phyloP scores from a whole-genome alignment of 2,797 vertebrate species.

The Falco cherrug region DNA sequence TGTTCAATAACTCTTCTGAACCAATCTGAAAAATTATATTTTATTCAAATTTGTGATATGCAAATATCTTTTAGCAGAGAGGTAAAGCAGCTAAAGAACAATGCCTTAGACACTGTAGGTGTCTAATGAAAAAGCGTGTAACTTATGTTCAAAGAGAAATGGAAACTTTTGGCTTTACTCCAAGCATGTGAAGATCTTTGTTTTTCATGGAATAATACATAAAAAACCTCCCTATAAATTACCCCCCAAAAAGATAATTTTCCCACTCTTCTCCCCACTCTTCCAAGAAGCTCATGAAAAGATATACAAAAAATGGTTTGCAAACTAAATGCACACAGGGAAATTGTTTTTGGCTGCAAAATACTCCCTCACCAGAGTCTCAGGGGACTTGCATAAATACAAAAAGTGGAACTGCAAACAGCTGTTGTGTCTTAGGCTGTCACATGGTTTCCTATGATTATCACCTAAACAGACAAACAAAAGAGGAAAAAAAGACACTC shows the following conservation, averaged over 20 bases:
- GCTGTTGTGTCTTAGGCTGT: background rate
- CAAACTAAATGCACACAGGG: background rate
- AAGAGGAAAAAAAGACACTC: background rate
- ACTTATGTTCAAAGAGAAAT: background rate
- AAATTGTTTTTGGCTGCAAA: background rate
- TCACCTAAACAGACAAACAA: background rate
- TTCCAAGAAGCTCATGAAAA: background rate
- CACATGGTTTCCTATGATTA: background rate
- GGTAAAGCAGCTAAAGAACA: background rate
- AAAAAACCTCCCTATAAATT: fast-evolving
- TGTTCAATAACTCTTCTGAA: background rate
- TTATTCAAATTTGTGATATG: background rate
- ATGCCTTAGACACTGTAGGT: background rate
- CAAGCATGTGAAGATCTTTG: background rate
- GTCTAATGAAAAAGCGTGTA: background rate
- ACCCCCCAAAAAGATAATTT: background rate
- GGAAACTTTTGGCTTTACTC: background rate
- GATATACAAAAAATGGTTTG: background rate
- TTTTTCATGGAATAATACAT: background rate
- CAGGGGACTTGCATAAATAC: background rate
- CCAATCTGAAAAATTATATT: background rate
- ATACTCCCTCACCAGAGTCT: background rate
- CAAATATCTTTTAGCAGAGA: background rate
- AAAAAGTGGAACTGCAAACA: background rate
- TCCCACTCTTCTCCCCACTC: background rate